Evolutionary conservation across 2,797 vertebrate genomes (phyloP), one percentile per base, ranked within the genome.

Genomic region (Paratrypauchen microcephalus): DNA sequence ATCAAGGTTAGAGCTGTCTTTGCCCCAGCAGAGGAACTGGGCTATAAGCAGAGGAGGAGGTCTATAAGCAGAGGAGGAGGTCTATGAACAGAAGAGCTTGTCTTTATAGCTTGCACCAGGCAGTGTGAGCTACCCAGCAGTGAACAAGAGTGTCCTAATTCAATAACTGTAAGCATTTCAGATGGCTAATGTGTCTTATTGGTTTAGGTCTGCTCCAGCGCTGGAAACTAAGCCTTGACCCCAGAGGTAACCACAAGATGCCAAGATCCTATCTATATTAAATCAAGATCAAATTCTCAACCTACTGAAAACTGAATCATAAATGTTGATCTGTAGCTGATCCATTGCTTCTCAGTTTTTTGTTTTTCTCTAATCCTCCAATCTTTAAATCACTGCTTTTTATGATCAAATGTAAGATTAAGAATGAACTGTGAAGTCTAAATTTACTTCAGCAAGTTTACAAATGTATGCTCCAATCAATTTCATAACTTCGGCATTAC

Each of bases 221-320:
- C 63, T 86, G 82, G 87, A 88, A 57, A 19, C 2, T 67, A 62
- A 77, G 76, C 62, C 60, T 88, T 41, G 65, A 82, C 84, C 68
- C 65, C 67, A 87, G 89, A 91, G 85, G 85, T 89, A 89, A 91
- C 66, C 6, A 69, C 28, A 39, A 60, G 63, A 50, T 1, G 30
- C 12, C 41, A 65, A 39, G 1, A 68, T 55, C 6, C 78, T 13
- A 45, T 45, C 41, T 4, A 16, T 2, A 55, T 67, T n/a, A 0
- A n/a, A 63, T 71, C 56, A 69, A 64, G 0, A n/a, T 15, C 45
- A 11, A 32, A 75, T 6, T 61, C 39, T 23, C 1, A 24, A 18
- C 5, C 19, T 26, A 16, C 11, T 69, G 11, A 61, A 23, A 8
- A 45, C 6, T 0, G 18, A 8, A 69, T 57, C 6, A 21, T 12